Evolutionary conservation across 2,888 invertebrate genomes (phyloP), one percentile per base, ranked within the genome.

Genomic region (Protophormia terraenovae): DNA sequence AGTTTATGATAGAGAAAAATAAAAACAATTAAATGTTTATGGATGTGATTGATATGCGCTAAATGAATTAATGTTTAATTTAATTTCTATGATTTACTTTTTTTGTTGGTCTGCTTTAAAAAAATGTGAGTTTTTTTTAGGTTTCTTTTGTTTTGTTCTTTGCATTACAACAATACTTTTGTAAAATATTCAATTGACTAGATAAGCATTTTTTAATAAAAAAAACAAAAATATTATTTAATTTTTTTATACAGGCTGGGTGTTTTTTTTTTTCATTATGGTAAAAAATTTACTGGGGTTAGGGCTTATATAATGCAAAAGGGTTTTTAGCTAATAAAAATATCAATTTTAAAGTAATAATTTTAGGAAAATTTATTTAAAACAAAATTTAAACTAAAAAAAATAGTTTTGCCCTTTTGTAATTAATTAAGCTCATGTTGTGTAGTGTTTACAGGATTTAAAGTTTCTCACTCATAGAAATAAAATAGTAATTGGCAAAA

Each of bases 101-200:
- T 64, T 76, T 71, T 76, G 35, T 60, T 75, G 19, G n/a, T 27
- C 45, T 62, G 66, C 24, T 14, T 55, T 50, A 32, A 58, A 58
- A 67, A 73, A 27, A 29, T 24, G 24, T 62, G 71, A 80, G 81
- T 83, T 75, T 87, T 71, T 53, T 83, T 67, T 64, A 24, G 14
- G 72, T 69, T 64, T 83, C 16, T 53, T 71, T 79, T 67, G 53
- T 77, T 86, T 88, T 62, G 58, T 47, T 84, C 66, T 80, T 75
- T 81, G 81, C 58, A 72, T 84, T 81, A 81, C 66, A 77, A 81
- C 81, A 81, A 81, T 81, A 77, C 77, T 77, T 81, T 78, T 67
- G 72, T 81, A 81, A 85, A 85, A 85, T 88, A 87, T 86, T 88
- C 89, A 89, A 90, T 90, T 90, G 90, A 90, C 88, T 89, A 89